phyloP scores from a whole-genome alignment of 2,797 vertebrate species.

The Dryobates pubescens region DNA sequence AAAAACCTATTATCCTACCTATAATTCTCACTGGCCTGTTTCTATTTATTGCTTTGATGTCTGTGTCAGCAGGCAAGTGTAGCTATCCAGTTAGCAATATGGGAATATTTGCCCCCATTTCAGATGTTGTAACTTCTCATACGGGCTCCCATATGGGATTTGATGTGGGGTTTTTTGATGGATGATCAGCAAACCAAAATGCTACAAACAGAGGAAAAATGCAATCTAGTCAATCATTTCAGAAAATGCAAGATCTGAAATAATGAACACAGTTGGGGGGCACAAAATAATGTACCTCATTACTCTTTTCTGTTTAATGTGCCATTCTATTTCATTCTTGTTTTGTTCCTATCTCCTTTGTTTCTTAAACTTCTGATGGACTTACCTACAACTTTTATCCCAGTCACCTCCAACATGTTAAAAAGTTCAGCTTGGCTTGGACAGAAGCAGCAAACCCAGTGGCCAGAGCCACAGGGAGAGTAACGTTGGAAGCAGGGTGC shows the following conservation, averaged over 20 bases:
- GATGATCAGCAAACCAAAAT: neutral
- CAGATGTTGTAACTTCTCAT: neutral
- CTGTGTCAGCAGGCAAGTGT: neutral
- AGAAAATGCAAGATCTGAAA: neutral
- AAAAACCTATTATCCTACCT: neutral
- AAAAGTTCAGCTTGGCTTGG: rapidly evolving
- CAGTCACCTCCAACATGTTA: rapidly evolving
- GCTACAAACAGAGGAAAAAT: neutral
- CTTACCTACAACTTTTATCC: neutral
- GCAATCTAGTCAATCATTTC: neutral
- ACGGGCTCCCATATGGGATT: neutral
- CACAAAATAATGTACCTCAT: neutral
- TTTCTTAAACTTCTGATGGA: neutral
- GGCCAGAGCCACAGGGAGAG: too few relatives aligned
- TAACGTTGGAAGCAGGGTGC: rapidly evolving
- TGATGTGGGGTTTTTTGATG: neutral
- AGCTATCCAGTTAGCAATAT: neutral
- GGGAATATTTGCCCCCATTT: neutral
- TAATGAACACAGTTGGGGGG: neutral
- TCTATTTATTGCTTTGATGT: neutral
- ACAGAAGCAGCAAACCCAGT: neutral
- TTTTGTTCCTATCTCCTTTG: neutral
- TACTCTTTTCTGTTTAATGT: neutral
- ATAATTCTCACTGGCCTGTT: neutral
- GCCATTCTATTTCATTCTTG: neutral